Conservation (phyloP, 2,113 vertebrate genomes). For the Prietella phreatophila region DNA sequence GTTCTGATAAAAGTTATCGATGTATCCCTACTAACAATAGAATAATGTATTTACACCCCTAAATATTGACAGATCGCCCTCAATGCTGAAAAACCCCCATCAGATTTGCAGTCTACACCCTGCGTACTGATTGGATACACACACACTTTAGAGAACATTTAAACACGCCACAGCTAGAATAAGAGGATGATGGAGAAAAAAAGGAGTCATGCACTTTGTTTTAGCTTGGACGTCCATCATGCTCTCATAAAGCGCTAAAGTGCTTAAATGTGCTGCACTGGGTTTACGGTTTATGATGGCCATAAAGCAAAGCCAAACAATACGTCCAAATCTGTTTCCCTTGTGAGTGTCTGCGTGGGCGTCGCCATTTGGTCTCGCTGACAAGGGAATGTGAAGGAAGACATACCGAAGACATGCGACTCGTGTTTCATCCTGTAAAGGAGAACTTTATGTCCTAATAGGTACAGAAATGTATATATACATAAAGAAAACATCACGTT, state of each 20-base stretch:
- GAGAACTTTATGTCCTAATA: neutral
- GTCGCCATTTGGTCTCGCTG: constrained; percentile 30
- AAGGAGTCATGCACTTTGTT: neutral
- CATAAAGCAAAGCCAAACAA: constrained; percentile 22
- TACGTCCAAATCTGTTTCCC: constrained; percentile 19
- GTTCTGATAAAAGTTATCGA: too few species aligned
- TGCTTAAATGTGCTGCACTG: neutral
- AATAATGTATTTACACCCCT: too few species aligned
- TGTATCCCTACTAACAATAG: too few species aligned
- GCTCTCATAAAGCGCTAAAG: neutral
- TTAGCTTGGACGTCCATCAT: neutral
- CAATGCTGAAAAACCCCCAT: neutral
- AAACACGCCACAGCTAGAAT: neutral
- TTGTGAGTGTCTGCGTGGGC: constrained; percentile 12
- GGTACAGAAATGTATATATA: neutral
- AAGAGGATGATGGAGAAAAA: neutral
- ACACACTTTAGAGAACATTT: neutral
- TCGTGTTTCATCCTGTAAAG: neutral
- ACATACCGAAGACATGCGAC: neutral
- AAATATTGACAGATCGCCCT: neutral
- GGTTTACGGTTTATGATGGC: neutral
- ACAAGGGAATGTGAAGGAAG: constrained; percentile 19
- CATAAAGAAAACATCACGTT: neutral
- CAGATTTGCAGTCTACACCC: neutral
- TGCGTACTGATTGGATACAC: neutral